Conservation (phyloP, 2,797 vertebrate species). For the Poeciliopsis paucimaculata region DNA sequence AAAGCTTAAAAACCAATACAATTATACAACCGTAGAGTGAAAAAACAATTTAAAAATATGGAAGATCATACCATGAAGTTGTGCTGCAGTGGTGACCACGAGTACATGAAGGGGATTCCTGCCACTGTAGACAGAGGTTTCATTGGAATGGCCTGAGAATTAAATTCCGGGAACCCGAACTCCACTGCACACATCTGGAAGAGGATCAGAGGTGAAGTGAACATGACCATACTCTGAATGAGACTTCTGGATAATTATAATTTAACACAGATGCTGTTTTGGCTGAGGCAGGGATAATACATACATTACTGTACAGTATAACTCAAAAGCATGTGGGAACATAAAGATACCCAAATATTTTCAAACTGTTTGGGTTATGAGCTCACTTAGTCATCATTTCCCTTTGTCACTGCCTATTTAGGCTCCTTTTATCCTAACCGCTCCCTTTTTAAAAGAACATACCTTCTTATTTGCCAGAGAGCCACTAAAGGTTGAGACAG, state of each 20-base stretch:
- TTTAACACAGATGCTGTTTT: conserved; percentile 4
- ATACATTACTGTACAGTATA: conserved; percentile 8
- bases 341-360: conserved; percentile 17
- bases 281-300: conserved; percentile 14
- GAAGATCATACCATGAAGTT: conserved; percentile 92
- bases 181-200: conserved; percentile 90
- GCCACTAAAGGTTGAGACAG: conserved; percentile 83
- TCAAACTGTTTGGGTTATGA: conserved; percentile 30
- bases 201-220: conserved; percentile 35
- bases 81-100: conserved; percentile 97
- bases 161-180: conserved; percentile 90
- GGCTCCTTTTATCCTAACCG: neutral
- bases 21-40: neutral
- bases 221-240: conserved; percentile 8
- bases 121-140: conserved; percentile 92
- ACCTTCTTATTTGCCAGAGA: conserved; percentile 90
- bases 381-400: conserved; percentile 8
- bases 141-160: conserved; percentile 89
- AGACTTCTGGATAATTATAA: neutral
- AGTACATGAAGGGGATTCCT: conserved; percentile 97
- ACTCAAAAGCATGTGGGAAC: conserved; percentile 10
- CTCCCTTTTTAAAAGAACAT: neutral
- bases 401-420: conserved; percentile 3
- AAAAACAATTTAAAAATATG: neutral
- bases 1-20: neutral